Base-by-base conservation (phyloP, 1,140 invertebrate species). In the Brachionus paranguensis region DNA sequence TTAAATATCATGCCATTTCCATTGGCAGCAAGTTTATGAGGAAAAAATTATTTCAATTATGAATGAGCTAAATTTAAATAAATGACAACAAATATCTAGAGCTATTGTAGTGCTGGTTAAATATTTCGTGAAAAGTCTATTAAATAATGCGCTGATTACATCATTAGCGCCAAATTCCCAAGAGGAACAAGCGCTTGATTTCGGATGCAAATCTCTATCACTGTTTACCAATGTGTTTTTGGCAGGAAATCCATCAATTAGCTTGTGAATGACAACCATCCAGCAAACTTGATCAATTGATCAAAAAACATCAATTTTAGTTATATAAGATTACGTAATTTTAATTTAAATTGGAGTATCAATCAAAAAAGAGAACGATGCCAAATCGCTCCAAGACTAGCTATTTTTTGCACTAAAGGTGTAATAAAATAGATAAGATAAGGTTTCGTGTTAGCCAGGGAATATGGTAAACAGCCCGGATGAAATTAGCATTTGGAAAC, bases 291-390 rank as follows among this genome's bases (percentile, higher is more conserved):
- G 27, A 68, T 68, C 33, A 33, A 37, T 37, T 37, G 33, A 37
- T 37, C 33, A 37, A 7, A 68, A 33, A 68, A 68, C 65, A 68
- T 68, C 65, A 41, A 68, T 68, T 33, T 14, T 29, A 68, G n/a
- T 68, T 68, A 14, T 29, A 41, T 68, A 68, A 68, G 27, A 41
- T 68, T 68, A 33, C 65, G 65, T 68, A 68, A 68, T 68, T 68
- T 33, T 33, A 68, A 33, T 17, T 68, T 68, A 11, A 33, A 24
- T 68, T 68, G 10, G 10, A 29, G 7, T 68, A 68, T 68, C 65
- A 68, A 68, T 68, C 65, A 68, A 10, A 60, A 60, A 60, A 20
- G 53, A 60, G 53, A 60, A 60, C 53, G 20, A n/a, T 60, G 53
- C n/a, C 53, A 20, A 60, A 60, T 60, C 53, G 53, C 53, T 60